These are phyloP conservation scores for Monopterus albus DNA, from an alignment of 2,113 vertebrate genomes.

Conservation along the genomic window DNA sequence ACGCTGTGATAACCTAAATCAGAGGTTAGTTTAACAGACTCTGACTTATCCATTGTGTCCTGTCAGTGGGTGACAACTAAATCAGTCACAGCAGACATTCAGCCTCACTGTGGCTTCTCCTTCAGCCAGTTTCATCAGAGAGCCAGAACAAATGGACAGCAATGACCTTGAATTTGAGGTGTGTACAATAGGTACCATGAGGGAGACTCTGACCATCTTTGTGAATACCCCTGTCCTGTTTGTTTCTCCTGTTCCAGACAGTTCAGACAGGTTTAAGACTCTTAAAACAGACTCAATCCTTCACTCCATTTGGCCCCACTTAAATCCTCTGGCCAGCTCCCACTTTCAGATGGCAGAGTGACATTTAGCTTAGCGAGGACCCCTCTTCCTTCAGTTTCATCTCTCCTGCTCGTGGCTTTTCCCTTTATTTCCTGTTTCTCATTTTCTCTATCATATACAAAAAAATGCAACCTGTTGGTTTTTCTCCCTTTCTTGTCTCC, in stretches of 20 bases:
- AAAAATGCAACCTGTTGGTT: conserved; percentile 11
- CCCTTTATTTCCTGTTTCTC: conserved; percentile 8
- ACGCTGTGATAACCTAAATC: conserved; percentile 49
- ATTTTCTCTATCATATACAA: background rate
- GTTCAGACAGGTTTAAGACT: conserved; percentile 76
- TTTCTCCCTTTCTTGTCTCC: conserved; percentile 1
- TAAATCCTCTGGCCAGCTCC: conserved; percentile 60
- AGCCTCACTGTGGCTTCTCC: conserved; percentile 41
- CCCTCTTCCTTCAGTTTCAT: conserved; percentile 21
- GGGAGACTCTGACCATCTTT: conserved; percentile 6
- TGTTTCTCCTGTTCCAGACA: conserved; percentile 54
- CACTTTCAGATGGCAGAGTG: conserved; percentile 33
- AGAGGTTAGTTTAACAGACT: conserved; percentile 57
- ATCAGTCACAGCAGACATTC: conserved; percentile 63
- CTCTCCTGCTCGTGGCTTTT: conserved; percentile 5
- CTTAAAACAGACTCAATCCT: conserved; percentile 75
- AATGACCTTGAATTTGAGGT: conserved; percentile 33
- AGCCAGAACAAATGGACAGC: conserved; percentile 6
- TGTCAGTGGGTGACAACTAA: conserved; percentile 60
- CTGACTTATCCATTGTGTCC: conserved; percentile 57
- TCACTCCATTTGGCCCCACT: conserved; percentile 70
- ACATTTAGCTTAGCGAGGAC: conserved; percentile 50
- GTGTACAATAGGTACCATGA: background rate
- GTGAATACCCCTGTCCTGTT: conserved; percentile 27
- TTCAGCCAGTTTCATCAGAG: conserved; percentile 58